Evolutionary conservation across 1,140 invertebrate species (phyloP).

Genomic region (Carposina sasakii): DNA sequence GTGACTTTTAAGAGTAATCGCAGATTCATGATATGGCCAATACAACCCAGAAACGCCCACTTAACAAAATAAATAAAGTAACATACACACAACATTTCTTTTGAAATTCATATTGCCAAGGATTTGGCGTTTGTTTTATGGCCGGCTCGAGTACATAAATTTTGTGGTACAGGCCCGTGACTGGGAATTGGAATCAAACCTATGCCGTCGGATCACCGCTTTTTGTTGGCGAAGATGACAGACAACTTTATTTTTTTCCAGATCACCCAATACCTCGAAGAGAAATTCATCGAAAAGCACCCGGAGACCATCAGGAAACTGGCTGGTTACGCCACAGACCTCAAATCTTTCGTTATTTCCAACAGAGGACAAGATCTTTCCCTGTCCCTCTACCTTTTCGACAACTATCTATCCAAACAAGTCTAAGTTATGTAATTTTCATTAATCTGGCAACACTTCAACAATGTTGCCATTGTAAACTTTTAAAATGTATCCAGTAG

Average conservation of each 20-base stretch:
- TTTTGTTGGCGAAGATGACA: too few relatives aligned
- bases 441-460: not conserved
- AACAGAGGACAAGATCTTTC: constrained; percentile 76
- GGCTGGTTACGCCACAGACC: constrained; percentile 81
- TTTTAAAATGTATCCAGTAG: not conserved
- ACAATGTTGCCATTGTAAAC: not conserved
- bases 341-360: constrained; percentile 76
- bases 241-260: constrained; percentile 32
- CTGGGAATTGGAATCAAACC: too few relatives aligned
- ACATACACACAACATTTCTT: too few relatives aligned
- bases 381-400: constrained; percentile 81
- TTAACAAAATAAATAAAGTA: too few relatives aligned
- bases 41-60: too few relatives aligned
- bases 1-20: too few relatives aligned
- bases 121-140: too few relatives aligned
- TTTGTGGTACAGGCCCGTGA: too few relatives aligned
- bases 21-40: too few relatives aligned
- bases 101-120: too few relatives aligned
- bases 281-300: constrained; percentile 81
- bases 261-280: constrained; percentile 82
- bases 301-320: constrained; percentile 77
- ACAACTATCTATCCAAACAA: constrained; percentile 82
- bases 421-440: constrained; percentile 32
- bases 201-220: too few relatives aligned
- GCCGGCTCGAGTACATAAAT: too few relatives aligned